Evolutionary conservation across 2,113 vertebrate species (phyloP).

Genomic region (Psophia crepitans): DNA sequence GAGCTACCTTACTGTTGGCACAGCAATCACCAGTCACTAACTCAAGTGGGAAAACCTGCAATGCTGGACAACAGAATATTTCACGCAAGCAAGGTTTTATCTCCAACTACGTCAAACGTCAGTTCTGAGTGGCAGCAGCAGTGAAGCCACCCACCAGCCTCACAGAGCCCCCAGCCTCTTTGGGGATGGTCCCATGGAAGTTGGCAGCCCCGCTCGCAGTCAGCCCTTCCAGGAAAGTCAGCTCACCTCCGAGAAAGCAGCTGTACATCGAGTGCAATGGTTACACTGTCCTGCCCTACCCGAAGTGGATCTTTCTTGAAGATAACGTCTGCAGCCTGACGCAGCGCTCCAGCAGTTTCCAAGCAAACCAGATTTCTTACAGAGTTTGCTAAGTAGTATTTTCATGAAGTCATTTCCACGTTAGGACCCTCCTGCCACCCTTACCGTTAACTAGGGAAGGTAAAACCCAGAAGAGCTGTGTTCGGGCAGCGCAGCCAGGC

Average conservation of each 20-base stretch:
- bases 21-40: neutral
- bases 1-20: neutral
- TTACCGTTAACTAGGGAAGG: neutral
- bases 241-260: neutral
- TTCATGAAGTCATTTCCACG: accelerated
- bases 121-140: neutral
- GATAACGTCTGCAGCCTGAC: neutral
- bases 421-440: neutral
- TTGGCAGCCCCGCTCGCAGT: accelerated
- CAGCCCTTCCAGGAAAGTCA: neutral
- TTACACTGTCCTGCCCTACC: neutral
- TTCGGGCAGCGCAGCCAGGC: accelerated
- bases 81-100: accelerated
- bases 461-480: neutral
- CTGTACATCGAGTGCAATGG: accelerated
- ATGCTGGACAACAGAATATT: neutral
- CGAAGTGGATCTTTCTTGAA: neutral
- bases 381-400: accelerated
- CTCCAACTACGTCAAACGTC: neutral
- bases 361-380: accelerated
- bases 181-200: neutral
- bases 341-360: accelerated
- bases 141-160: neutral
- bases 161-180: accelerated
- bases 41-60: neutral